Base-by-base conservation (phyloP, 2,113 vertebrate genomes). In the Oreochromis tanganicae region DNA sequence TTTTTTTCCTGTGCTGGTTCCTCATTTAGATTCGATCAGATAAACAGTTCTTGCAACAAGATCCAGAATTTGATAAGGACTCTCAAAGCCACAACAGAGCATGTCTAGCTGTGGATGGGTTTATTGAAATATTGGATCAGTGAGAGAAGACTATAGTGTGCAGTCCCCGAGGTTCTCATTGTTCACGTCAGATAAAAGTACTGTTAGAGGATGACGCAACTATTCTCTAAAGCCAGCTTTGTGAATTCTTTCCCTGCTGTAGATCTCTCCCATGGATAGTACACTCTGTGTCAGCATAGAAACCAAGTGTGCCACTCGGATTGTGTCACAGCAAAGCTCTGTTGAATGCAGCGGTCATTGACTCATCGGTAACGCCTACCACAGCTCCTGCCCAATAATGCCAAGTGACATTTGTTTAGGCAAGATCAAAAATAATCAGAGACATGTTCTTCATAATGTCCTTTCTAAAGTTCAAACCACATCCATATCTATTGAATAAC, bases 221-320 rank as follows among this genome's bases (percentile, higher is more conserved):
- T 2, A 27, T 29, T 10, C 21, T 87, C 63, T 24, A 3, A 38
- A 56, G 84, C 61, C 90, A 91, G 5, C 81, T 87, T 12, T 79
- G 89, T 79, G 83, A 90, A 91, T 93, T 93, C 89, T 83, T 90
- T 84, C 80, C 48, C 48, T 9, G 29, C 27, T 84, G 82, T 21
- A 55, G 50, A 83, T 91, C 68, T 92, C 80, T 84, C 50, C 91
- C 88, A 81, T 81, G 86, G 79, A 21, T 82, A 54, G 85, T 61
- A 78, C 38, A 10, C 29, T 86, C 79, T 84, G 84, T 54, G 84
- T 89, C 80, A 79, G 85, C 92, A 89, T 88, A 87, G 90, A 89
- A 88, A 92, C 87, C 61, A 9, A 84, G 71, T 24, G 5, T 78
- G 46, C 5, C n/a, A 17, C 43, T 50, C 43, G 48, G 48, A 52